phyloP scores from a whole-genome alignment of 2,888 invertebrate species.

The Pheosia tremula region DNA sequence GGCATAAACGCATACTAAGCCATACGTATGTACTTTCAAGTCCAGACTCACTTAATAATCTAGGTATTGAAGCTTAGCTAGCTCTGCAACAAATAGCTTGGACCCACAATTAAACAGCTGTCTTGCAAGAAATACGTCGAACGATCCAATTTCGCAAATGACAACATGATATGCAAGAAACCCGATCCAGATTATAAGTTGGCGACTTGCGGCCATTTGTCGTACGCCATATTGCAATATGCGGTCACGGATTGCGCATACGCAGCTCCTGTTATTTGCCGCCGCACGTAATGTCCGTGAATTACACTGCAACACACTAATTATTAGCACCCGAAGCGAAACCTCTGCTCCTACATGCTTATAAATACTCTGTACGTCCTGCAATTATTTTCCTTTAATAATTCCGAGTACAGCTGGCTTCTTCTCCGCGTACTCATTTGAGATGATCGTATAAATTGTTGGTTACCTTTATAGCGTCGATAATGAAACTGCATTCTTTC shows the following conservation, averaged over 20 bases:
- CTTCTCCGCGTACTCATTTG: conserved; percentile 17
- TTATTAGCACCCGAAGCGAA: conserved; percentile 58
- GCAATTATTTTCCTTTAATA: conserved; percentile 35
- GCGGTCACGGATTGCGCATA: conserved; percentile 60
- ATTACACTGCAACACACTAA: conserved; percentile 70
- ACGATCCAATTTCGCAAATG: conserved; percentile 60
- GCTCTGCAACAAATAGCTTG: conserved; percentile 43
- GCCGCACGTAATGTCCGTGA: conserved; percentile 69
- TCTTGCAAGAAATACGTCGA: conserved; percentile 47
- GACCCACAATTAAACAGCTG: conserved; percentile 54
- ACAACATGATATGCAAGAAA: conserved; percentile 71
- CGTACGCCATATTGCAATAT: conserved; percentile 63
- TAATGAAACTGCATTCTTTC: conserved; percentile 17
- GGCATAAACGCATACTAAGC: too few relatives aligned
- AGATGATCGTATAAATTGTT: conserved; percentile 26
- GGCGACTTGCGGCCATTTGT: conserved; percentile 65
- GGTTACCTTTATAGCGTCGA: conserved; percentile 24
- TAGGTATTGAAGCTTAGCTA: conserved; percentile 21
- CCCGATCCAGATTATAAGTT: conserved; percentile 70
- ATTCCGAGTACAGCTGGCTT: conserved; percentile 38
- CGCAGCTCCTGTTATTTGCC: conserved; percentile 76
- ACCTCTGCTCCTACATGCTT: conserved; percentile 39
- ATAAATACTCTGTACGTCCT: conserved; percentile 41
- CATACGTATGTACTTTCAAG: conserved; percentile 24
- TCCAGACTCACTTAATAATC: conserved; percentile 21